Evolutionary conservation across 2,888 invertebrate species (phyloP), one percentile per base, ranked within the genome.

Genomic region (Xestia sexstrigata): DNA sequence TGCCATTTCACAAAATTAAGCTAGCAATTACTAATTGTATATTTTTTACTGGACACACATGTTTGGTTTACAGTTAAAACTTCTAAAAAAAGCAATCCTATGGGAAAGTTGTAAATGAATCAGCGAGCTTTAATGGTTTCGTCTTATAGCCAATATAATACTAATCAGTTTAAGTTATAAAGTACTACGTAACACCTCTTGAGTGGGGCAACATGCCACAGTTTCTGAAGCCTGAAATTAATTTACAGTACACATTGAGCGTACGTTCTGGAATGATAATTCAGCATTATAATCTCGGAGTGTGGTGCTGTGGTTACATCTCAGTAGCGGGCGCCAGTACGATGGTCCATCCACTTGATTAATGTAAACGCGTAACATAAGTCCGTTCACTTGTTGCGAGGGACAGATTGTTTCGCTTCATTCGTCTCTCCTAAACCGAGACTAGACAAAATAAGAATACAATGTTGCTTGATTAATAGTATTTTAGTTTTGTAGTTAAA

Each of bases 321-420:
- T 90, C 88, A 90, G 90, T 91, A 88, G 87, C 87, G 88, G 81
- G 86, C 89, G 88, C 88, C 89, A 89, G 88, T 84, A 84, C 88
- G 88, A 90, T 91, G 90, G 91, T 90, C 90, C 90, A 91, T 92
- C 91, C 88, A 86, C 87, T 92, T 95, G 95, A 95, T 95, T 93
- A 94, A 95, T 95, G 93, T 89, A 89, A 91, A 87, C 85, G 89
- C 90, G 89, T 89, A 90, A 88, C 87, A 89, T 84, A 81, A 91
- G 90, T 89, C 87, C 87, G 90, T 89, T 93, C 93, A 94, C 93
- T 95, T 94, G 93, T 94, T 95, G 94, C 93, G 90, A 93, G 91
- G 90, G 90, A 91, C 89, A 89, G 86, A 89, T 90, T 90, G 91
- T 93, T 90, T 89, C 82, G 80, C 87, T 89, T 82, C 89, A 89